Conservation (phyloP, 2,113 vertebrate species). For the human (Homo sapiens) region DNA sequence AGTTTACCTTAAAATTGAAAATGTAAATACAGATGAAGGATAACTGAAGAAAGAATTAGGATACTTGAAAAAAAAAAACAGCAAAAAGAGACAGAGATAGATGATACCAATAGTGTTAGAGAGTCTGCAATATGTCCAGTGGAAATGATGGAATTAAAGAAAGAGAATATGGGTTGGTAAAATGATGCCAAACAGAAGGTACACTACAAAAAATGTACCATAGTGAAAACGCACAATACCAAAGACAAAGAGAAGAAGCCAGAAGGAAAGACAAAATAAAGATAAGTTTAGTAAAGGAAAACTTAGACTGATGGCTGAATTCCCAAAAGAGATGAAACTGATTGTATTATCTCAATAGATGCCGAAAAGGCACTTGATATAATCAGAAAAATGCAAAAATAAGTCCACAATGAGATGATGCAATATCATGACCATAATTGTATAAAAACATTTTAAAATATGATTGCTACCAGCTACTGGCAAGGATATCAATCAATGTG, state of each 20-base stretch:
- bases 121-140: neutral
- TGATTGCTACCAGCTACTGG: neutral
- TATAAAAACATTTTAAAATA: neutral
- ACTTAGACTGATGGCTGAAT: neutral
- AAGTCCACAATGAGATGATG: neutral
- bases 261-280: neutral
- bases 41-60: neutral
- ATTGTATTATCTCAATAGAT: neutral
- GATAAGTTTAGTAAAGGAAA: neutral
- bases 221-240: neutral
- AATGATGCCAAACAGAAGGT: neutral
- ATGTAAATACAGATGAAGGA: neutral
- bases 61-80: neutral
- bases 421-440: neutral
- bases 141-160: neutral
- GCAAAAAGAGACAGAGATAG: neutral
- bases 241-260: neutral
- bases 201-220: neutral
- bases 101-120: neutral
- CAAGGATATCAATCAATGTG: neutral
- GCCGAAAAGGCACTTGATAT: neutral
- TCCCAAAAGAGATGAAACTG: neutral
- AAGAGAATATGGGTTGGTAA: neutral
- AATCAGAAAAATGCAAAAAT: neutral
- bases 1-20: neutral